These are phyloP conservation scores for Struthidea cinerea DNA, from an alignment of 2,113 vertebrate species.

Conservation along the genomic window DNA sequence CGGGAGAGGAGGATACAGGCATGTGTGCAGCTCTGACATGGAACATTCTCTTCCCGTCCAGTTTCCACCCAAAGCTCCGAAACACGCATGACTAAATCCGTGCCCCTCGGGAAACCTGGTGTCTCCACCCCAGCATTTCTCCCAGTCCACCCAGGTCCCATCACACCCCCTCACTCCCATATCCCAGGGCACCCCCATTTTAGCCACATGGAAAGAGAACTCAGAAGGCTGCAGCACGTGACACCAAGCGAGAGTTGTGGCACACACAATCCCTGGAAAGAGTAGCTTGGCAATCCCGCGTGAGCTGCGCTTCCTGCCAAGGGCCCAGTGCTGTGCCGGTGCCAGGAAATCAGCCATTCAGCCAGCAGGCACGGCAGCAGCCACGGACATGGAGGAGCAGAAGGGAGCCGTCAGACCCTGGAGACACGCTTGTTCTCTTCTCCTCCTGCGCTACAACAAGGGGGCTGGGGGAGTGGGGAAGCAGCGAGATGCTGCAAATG, in stretches of 20 bases:
- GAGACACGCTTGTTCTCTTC: background rate
- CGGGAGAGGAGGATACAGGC: background rate
- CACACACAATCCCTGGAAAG: background rate
- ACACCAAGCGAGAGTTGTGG: background rate
- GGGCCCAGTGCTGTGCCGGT: background rate
- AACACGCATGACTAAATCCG: accelerated
- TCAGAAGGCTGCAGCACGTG: background rate
- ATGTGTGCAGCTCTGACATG: background rate
- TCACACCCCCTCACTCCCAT: background rate
- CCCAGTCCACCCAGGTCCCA: background rate
- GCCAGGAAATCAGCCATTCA: conserved; percentile 51
- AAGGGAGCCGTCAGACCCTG: conserved; percentile 40
- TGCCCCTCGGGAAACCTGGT: background rate
- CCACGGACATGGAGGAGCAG: conserved; percentile 26
- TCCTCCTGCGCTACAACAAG: background rate
- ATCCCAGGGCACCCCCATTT: accelerated
- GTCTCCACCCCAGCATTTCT: background rate
- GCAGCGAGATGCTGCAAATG: background rate
- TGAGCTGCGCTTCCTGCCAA: background rate
- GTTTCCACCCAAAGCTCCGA: background rate
- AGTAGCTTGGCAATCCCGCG: background rate
- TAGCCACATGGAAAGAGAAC: background rate
- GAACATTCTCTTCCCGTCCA: background rate
- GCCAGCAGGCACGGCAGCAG: conserved; percentile 21
- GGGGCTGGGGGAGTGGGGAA: background rate